phyloP scores from a whole-genome alignment of 2,113 vertebrate genomes.

The Mungos mungo region DNA sequence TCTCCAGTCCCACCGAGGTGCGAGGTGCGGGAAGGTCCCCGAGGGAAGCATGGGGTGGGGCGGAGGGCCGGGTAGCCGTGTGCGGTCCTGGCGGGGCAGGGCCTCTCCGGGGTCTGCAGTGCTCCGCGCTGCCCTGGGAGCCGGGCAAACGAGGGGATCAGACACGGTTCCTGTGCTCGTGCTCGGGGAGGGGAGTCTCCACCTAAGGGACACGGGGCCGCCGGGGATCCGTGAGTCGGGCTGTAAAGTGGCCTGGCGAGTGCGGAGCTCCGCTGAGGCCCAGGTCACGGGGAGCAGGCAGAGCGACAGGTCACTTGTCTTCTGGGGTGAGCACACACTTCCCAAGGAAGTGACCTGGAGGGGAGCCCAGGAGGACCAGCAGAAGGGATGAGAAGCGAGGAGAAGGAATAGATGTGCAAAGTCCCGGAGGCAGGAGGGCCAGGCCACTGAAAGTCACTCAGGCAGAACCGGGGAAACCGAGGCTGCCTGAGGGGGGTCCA shows the following conservation, averaged over 20 bases:
- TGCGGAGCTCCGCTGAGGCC: background rate
- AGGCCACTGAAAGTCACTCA: background rate
- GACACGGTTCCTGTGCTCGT: accelerated
- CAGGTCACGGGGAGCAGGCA: accelerated
- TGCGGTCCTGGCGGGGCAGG: background rate
- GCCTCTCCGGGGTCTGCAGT: accelerated
- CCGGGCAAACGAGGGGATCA: accelerated
- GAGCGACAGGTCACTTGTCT: background rate
- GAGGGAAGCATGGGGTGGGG: too few relatives aligned
- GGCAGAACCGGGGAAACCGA: background rate
- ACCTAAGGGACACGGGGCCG: accelerated
- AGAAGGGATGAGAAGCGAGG: background rate
- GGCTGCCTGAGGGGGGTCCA: too few relatives aligned
- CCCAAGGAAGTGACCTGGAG: background rate
- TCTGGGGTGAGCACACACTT: background rate
- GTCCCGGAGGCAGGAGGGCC: too few relatives aligned
- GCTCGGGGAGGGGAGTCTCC: accelerated
- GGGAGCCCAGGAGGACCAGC: background rate
- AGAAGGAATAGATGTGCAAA: background rate
- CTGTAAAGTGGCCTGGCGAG: accelerated
- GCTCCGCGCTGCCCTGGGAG: accelerated
- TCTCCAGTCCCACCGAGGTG: background rate
- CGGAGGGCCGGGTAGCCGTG: too few relatives aligned
- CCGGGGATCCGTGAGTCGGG: background rate
- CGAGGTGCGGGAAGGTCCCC: background rate